phyloP scores from a whole-genome alignment of 2,113 vertebrate genomes.

The Dendropsophus ebraccatus region DNA sequence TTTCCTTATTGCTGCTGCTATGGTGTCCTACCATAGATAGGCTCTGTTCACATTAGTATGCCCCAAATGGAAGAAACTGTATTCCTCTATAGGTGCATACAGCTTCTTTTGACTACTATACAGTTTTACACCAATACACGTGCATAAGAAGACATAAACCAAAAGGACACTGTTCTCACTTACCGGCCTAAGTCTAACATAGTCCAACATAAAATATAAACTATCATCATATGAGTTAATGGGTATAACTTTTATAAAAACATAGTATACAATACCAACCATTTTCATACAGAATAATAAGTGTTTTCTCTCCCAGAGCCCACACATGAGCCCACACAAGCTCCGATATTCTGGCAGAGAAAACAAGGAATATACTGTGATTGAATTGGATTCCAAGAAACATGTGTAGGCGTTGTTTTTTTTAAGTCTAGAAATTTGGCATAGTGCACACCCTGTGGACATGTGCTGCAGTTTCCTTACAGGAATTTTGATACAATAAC shows the following conservation, averaged over 20 bases:
- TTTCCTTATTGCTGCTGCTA: neutral
- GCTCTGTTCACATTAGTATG: neutral
- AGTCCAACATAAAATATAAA: neutral
- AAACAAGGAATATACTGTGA: neutral
- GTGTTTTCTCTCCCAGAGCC: neutral
- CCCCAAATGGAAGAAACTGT: neutral
- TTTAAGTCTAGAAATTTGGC: neutral
- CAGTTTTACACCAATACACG: no score
- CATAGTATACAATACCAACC: no score
- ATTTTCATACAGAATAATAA: no score
- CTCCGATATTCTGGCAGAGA: neutral
- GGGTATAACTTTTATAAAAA: neutral
- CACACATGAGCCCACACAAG: neutral
- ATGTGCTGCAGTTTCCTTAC: slow-evolving; percentile 1
- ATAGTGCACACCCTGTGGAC: neutral
- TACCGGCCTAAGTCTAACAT: neutral
- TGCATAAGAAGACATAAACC: neutral
- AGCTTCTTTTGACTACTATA: no score
- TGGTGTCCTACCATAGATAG: neutral
- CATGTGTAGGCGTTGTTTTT: slow-evolving; percentile 24
- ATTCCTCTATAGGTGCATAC: neutral
- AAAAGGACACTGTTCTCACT: neutral
- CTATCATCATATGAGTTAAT: neutral
- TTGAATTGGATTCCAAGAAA: neutral
- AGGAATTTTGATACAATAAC: neutral